Evolutionary conservation across 2,113 vertebrate species (phyloP), one percentile per base, ranked within the genome.

Genomic region (Nansenia antarctica): DNA sequence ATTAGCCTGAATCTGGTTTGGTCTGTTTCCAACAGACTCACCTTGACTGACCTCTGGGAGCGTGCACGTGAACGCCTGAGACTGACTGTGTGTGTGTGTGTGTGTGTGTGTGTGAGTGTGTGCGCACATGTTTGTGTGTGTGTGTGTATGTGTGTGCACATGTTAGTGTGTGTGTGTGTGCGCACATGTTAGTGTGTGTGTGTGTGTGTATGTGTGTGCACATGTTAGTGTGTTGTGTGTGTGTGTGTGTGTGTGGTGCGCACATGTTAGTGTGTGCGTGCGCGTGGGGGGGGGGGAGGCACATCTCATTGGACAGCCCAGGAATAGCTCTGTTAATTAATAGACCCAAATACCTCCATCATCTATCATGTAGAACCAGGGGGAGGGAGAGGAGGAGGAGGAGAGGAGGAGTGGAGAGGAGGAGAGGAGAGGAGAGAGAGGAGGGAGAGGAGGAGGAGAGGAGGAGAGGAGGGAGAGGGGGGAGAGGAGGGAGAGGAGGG

Each of bases 261-360:
- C n/a, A n/a, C n/a, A n/a, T n/a, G n/a, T n/a, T n/a, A n/a, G n/a
- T n/a, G n/a, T n/a, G n/a, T n/a, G 54, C 27, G 26, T 3, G 54
- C 6, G 29, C 14, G 9, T 9, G 24, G 24, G 5, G 12, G 27
- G 27, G 14, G 12, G 53, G 22, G 24, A 27, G 3, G 22, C 9
- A 8, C 3, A 24, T 9, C n/a, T 54, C 12, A 42, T 26, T 57
- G 9, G n/a, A 31, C 54, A 60, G 14, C 24, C 58, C 58, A 24
- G 59, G 62, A 22, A 78, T 52, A 78, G 72, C 65, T 64, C n/a
- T n/a, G n/a, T n/a, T n/a, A n/a, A 84, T 60, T 71, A 60, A 77
- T 70, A 65, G 63, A 59, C 39, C n/a, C 12, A 34, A 35, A 84
- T 77, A 67, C 73, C 60, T 69, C 20, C 62, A 79, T 79, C 61